A percentile compares a stretch with the other conserved stretches of the same genome.
These are phyloP conservation scores for Chromis chromis DNA, from an alignment of 2,797 vertebrate species.

Conservation along the genomic window DNA sequence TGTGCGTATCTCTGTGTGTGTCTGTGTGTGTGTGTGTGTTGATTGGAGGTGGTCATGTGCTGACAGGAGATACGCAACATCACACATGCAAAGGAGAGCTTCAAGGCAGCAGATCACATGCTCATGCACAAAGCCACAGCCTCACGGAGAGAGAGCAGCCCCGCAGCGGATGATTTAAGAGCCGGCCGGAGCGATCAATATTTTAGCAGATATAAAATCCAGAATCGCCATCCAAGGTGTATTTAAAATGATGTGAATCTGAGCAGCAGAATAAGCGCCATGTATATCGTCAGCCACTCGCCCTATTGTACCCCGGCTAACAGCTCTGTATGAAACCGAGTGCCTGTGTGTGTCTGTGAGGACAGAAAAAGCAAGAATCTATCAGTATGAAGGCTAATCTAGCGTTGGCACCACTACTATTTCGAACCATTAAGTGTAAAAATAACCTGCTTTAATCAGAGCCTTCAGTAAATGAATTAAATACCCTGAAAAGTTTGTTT, in stretches of 20 bases:
- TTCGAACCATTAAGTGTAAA: no score
- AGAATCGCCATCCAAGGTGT: conserved; percentile 62
- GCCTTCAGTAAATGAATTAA: no score
- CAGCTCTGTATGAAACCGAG: conserved; percentile 16
- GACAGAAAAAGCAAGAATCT: neutral
- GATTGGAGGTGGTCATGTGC: conserved; percentile 28
- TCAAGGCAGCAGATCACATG: conserved; percentile 35
- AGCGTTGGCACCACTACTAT: neutral
- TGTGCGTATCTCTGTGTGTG: conserved; percentile 27
- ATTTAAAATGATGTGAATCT: conserved; percentile 74
- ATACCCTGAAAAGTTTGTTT: neutral
- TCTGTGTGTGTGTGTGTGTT: conserved; percentile 13
- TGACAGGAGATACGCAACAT: conserved; percentile 39
- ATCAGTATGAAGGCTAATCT: neutral
- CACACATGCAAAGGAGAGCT: conserved; percentile 63
- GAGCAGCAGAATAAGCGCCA: conserved; percentile 58
- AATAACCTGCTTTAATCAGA: neutral
- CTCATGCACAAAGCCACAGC: conserved; percentile 17
- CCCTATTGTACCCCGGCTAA: conserved; percentile 11
- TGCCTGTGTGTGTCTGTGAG: neutral
- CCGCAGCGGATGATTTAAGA: conserved; percentile 73
- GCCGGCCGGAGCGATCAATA: conserved; percentile 73
- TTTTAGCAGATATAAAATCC: conserved; percentile 74
- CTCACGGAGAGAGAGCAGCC: conserved; percentile 42
- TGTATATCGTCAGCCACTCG: conserved; percentile 56